Evolutionary conservation across 2,888 invertebrate genomes (phyloP), one percentile per base, ranked within the genome.

Genomic region (Merodon equestris): DNA sequence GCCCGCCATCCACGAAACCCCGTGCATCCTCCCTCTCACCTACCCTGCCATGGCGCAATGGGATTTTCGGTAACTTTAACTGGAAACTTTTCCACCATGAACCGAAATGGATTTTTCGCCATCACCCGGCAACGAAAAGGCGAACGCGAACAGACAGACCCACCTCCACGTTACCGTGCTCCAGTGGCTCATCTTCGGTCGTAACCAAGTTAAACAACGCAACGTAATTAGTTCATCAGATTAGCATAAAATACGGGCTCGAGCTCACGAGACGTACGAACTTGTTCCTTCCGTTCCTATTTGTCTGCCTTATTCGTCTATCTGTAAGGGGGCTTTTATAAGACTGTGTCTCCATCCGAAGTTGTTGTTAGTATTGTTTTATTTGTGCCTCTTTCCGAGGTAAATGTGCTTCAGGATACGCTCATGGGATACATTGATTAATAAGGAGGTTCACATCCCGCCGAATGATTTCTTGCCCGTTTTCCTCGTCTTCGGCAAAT

Each of bases 231-330:
- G 72, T 72, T 73, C 77, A 63, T 73, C 57, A 57, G 66, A 77
- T 77, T 72, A 77, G 61, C 72, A 77, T 77, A 77, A 77, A 72
- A 77, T 77, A 73, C 77, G 72, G 77, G 77, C 57, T 47, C 9
- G 36, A 38, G 51, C 45, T 64, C 34, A 27, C 36, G 48, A 7
- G 19, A 38, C n/a, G 51, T 57, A 56, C 44, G 45, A 77, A 77
- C 67, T 77, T 77, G 27, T 51, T 60, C 45, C 40, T 71, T 36
- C 36, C 17, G 44, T 14, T 54, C 36, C 53, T 64, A 36, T 34
- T 36, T 50, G 42, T 48, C 60, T 72, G 54, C 15, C 72, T 57
- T 64, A 40, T 67, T 9, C 40, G 3, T 10, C 10, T 40, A 9
- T 9, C 10, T 3, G n/a, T 40, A 7, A 40, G 5, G 40, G n/a